Percentiles rank a stretch among this genome's conserved stretches.
Conservation (phyloP, 2,113 vertebrate genomes). For the Myotis lucifugus region DNA sequence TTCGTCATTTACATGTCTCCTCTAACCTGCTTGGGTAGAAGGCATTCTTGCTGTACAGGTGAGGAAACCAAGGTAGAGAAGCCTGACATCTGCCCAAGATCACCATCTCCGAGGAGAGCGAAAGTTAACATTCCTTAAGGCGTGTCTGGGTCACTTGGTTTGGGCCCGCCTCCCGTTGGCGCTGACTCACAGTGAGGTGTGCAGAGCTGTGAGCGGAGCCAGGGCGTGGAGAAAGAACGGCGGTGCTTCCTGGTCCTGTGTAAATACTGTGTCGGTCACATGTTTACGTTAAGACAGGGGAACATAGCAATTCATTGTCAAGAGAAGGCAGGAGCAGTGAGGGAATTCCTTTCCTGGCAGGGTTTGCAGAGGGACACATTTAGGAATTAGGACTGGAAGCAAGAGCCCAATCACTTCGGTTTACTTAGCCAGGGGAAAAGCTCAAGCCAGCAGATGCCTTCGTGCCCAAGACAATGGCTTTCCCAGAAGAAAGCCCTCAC, state of each 20-base stretch:
- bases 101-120: not conserved
- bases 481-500: conserved; percentile 19
- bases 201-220: not conserved
- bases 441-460: not conserved
- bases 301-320: not conserved
- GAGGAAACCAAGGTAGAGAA: not conserved
- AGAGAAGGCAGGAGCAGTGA: conserved; percentile 29
- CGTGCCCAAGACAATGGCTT: not conserved
- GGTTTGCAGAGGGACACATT: conserved; percentile 2
- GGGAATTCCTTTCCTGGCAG: conserved; percentile 37
- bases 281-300: conserved; percentile 36
- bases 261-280: not conserved
- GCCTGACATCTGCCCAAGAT: not conserved
- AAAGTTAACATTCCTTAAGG: not conserved
- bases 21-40: not conserved
- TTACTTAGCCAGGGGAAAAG: conserved; percentile 11
- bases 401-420: conserved; percentile 16
- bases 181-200: conserved; percentile 17
- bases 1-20: not conserved
- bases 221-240: not conserved
- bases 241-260: not conserved
- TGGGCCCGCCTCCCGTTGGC: not conserved
- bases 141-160: fast-evolving
- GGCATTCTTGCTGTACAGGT: not conserved
- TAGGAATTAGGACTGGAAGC: conserved; percentile 23